Evolutionary conservation across 2,113 vertebrate genomes (phyloP).

Genomic region (Centrocercus urophasianus): DNA sequence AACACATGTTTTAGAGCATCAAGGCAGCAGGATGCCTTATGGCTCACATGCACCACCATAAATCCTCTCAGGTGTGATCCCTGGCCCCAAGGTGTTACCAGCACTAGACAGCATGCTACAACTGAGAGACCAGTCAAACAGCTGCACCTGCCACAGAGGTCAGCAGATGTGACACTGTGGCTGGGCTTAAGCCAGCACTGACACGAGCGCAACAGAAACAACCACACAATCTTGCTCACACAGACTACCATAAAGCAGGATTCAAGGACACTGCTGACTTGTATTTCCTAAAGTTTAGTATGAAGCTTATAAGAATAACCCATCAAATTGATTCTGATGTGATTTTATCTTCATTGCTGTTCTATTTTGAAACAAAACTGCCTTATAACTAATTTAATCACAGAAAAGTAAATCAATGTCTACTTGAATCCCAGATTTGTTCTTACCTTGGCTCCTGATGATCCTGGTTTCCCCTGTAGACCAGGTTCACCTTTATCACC

Average conservation of each 20-base stretch:
- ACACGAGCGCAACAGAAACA: not conserved
- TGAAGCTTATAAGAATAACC: not conserved
- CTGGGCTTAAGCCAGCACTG: not conserved
- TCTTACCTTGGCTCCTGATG: slow-evolving; percentile 84
- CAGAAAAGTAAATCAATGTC: not conserved
- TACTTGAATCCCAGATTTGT: not conserved
- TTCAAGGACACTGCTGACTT: not conserved
- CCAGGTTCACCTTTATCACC: slow-evolving; percentile 91
- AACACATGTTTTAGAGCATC: not conserved
- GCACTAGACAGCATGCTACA: not conserved
- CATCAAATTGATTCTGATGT: not conserved
- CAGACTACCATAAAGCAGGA: not conserved
- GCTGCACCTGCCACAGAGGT: not conserved
- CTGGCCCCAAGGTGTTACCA: not conserved
- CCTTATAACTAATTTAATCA: not conserved
- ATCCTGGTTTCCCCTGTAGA: slow-evolving; percentile 82
- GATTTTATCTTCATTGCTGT: not conserved
- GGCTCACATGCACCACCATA: not conserved
- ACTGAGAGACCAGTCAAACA: not conserved
- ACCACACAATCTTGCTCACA: not conserved
- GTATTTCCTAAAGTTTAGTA: not conserved
- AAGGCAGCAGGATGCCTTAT: not conserved
- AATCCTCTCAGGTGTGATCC: not conserved
- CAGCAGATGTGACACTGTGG: not conserved
- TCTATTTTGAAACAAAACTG: not conserved